These are phyloP conservation scores for Harpagoxenus sublaevis DNA, from an alignment of 2,888 invertebrate genomes.

Conservation along the genomic window DNA sequence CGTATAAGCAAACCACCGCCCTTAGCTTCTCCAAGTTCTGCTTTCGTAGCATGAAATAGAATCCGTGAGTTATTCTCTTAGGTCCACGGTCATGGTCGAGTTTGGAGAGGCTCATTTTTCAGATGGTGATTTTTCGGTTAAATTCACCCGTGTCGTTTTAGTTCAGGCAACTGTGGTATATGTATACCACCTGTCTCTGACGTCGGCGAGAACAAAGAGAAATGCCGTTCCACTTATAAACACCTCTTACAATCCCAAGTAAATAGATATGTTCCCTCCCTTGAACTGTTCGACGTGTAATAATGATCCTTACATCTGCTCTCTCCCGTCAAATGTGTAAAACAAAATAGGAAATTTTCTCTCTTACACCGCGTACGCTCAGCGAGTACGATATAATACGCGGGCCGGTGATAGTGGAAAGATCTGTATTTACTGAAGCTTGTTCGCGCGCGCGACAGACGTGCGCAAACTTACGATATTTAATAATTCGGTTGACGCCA, in stretches of 20 bases:
- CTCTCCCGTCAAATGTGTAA: constrained; percentile 14
- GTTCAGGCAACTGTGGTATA: constrained; percentile 17
- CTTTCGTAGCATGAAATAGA: constrained; percentile 55
- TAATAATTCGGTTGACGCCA: constrained; percentile 84
- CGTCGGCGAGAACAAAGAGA: constrained; percentile 78
- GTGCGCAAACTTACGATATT: constrained; percentile 81
- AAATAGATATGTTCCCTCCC: constrained; percentile 72
- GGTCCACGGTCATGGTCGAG: constrained; percentile 36
- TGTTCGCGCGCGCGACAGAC: constrained; percentile 51
- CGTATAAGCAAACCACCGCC: not conserved
- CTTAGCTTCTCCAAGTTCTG: not conserved
- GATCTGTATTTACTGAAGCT: constrained; percentile 27
- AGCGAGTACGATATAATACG: not conserved
- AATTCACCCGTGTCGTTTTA: constrained; percentile 76
- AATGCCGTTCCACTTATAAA: constrained; percentile 78
- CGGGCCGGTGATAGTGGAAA: not conserved
- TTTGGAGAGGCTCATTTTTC: constrained; percentile 73
- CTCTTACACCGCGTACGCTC: not conserved
- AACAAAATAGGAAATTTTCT: not conserved
- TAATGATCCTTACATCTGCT: constrained; percentile 73
- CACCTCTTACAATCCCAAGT: constrained; percentile 78
- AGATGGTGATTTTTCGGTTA: constrained; percentile 77
- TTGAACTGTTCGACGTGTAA: constrained; percentile 45
- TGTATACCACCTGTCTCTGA: constrained; percentile 17
- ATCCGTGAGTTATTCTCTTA: constrained; percentile 50